Percentiles rank a stretch among this genome's conserved stretches.
phyloP scores from a whole-genome alignment of 2,797 vertebrate genomes.

The Gobio occitaniae region DNA sequence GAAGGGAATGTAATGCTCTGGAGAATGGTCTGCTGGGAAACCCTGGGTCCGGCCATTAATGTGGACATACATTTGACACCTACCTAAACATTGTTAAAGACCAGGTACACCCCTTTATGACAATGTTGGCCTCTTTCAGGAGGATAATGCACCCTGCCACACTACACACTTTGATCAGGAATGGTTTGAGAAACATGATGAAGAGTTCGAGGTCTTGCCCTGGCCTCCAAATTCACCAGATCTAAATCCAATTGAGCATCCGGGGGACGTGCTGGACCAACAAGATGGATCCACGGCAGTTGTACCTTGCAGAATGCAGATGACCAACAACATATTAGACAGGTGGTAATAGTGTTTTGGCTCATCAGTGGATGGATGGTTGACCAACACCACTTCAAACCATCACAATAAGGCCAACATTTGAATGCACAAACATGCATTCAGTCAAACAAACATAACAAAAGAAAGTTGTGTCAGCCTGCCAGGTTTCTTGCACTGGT shows the following conservation, averaged over 20 bases:
- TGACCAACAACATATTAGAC: neutral
- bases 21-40: neutral
- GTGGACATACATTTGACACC: neutral
- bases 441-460: conserved; percentile 6
- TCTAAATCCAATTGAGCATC: neutral
- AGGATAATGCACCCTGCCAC: neutral
- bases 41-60: neutral
- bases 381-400: neutral
- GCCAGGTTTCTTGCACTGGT: neutral
- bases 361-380: neutral
- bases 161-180: neutral
- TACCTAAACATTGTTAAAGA: neutral
- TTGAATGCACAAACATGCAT: neutral
- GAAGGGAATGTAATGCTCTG: neutral
- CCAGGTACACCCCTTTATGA: neutral
- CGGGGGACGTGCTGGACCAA: neutral
- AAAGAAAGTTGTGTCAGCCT: neutral
- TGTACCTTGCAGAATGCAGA: neutral
- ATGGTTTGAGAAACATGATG: neutral
- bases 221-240: neutral
- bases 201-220: neutral
- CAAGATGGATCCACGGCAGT: neutral
- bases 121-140: neutral
- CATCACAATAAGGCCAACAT: neutral
- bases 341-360: neutral